These are phyloP conservation scores for Mungos mungo DNA, from an alignment of 2,113 vertebrate genomes.

Conservation along the genomic window DNA sequence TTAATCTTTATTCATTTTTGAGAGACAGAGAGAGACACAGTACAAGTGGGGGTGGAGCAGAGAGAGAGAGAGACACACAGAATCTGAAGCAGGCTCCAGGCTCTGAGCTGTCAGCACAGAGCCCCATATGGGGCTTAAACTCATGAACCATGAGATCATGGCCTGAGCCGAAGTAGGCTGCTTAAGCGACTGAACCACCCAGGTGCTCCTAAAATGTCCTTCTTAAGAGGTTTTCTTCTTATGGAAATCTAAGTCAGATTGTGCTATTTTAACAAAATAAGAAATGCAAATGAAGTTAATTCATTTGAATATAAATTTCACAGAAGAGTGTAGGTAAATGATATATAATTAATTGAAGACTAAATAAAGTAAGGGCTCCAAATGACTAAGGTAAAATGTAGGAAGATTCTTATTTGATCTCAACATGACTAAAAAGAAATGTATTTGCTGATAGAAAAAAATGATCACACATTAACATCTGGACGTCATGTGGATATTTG, in stretches of 20 bases:
- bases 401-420: slow-evolving; percentile 52
- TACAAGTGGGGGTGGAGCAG: too few relatives aligned
- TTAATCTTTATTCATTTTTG: too few relatives aligned
- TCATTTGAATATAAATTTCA: neutral
- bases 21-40: too few relatives aligned
- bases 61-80: too few relatives aligned
- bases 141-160: too few relatives aligned
- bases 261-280: neutral
- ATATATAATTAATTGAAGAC: neutral
- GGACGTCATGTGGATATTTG: slow-evolving; percentile 64
- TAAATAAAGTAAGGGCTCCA: neutral
- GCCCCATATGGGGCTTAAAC: too few relatives aligned
- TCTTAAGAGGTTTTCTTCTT: neutral
- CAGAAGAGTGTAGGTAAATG: neutral
- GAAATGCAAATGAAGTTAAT: slow-evolving; percentile 9
- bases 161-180: too few relatives aligned
- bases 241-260: neutral
- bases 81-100: too few relatives aligned
- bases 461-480: slow-evolving; percentile 56
- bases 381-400: neutral
- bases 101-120: too few relatives aligned
- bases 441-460: slow-evolving; percentile 60
- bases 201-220: neutral
- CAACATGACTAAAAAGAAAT: slow-evolving; percentile 59
- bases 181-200: too few relatives aligned